Evolutionary conservation across 2,888 invertebrate species (phyloP), one percentile per base, ranked within the genome.

Genomic region (Pilophorus perplexus): DNA sequence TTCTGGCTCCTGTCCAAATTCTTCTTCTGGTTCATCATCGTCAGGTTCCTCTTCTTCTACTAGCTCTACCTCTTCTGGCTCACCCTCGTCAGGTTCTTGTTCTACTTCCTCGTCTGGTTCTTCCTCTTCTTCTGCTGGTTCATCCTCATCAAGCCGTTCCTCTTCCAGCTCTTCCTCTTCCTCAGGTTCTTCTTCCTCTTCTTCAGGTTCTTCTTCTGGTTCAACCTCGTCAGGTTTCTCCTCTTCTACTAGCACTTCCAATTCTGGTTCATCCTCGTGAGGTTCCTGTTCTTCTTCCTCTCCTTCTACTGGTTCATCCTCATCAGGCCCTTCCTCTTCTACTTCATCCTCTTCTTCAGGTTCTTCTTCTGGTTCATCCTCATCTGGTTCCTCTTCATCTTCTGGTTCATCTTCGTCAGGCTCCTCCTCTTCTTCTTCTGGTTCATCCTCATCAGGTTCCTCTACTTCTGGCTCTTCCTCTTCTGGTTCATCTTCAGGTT

Each of bases 11-110:
- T 46, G 3, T 20, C 8, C 16, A 5, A 3, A 10, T 8, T 46
- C 46, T 2, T 46, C 46, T 46, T 46, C 46, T 46, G 46, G 3
- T n/a, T n/a, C n/a, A n/a, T n/a, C n/a, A n/a, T n/a, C n/a, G n/a
- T n/a, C n/a, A n/a, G n/a, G n/a, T n/a, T 46, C 46, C 16, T 46
- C 46, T 14, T 5, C 46, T 16, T 46, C 46, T 20, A 12, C 14
- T 5, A 20, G 46, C 14, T 46, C 46, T 10, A 3, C 46, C 22
- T 46, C 3, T 46, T 46, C 46, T 46, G 3, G 14, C 46, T 46
- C 14, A 14, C 18, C 46, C 10, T 46, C 46, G 3, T 46, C 46
- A 12, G 16, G 18, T 46, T 2, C 18, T 20, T 46, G 16, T 46
- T 46, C 46, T 46, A 18, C 46, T 16, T 46, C 46, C 2, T 3